phyloP scores from a whole-genome alignment of 1,140 invertebrate genomes.

The Gryllus bimaculatus region DNA sequence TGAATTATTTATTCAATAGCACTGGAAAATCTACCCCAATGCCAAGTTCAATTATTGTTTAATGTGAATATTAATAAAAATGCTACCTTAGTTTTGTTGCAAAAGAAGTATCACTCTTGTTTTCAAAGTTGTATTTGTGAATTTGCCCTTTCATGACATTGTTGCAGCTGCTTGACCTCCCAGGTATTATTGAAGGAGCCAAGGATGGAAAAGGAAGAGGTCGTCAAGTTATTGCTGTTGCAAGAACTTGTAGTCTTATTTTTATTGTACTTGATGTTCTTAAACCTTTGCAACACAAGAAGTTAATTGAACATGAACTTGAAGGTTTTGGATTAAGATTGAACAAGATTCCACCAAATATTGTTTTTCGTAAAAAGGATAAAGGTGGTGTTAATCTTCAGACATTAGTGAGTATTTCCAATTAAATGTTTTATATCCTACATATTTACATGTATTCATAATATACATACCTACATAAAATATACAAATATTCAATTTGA shows the following conservation, averaged over 20 bases:
- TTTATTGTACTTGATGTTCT: constrained; percentile 97
- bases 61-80: no score
- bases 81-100: no score
- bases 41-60: no score
- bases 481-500: not conserved
- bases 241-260: constrained; percentile 93
- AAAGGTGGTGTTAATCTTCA: constrained; percentile 96
- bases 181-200: constrained; percentile 99
- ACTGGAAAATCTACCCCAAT: no score
- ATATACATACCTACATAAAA: not conserved
- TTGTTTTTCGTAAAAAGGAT: constrained; percentile 92
- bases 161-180: constrained; percentile 85
- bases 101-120: not conserved
- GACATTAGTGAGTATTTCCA: constrained; percentile 50
- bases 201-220: constrained; percentile 98
- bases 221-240: constrained; percentile 98
- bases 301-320: constrained; percentile 92
- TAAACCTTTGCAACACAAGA: constrained; percentile 94
- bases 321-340: constrained; percentile 97
- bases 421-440: not conserved
- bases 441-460: not conserved
- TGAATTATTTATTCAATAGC: no score
- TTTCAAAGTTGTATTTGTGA: not conserved
- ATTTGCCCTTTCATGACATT: not conserved
- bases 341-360: constrained; percentile 96